A percentile compares a stretch with the other conserved stretches of the same genome.
phyloP scores from a whole-genome alignment of 2,113 vertebrate genomes.

The Periophthalmus modestus region DNA sequence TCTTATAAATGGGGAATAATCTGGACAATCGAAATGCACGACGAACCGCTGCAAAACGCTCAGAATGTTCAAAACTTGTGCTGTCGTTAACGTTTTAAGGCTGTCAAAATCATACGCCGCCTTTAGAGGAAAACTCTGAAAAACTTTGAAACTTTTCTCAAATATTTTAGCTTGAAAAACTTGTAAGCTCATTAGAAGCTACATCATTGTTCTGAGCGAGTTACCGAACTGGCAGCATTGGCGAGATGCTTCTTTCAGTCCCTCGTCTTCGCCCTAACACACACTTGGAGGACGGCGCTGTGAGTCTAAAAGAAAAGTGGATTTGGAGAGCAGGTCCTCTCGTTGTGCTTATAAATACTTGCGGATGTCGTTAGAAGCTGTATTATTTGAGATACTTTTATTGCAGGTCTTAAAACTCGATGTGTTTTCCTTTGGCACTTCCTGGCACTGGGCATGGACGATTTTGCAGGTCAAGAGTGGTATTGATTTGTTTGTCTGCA shows the following conservation, averaged over 20 bases:
- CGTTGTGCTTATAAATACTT: neutral
- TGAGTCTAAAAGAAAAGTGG: slow-evolving; percentile 13
- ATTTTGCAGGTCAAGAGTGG: neutral
- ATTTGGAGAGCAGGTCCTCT: neutral
- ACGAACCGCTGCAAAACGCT: too few species aligned
- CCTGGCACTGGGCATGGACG: neutral
- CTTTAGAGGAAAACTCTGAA: too few species aligned
- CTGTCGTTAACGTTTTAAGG: too few species aligned
- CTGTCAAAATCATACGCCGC: too few species aligned
- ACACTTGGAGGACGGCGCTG: neutral
- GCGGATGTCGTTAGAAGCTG: neutral
- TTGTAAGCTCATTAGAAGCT: neutral
- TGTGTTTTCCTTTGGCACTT: neutral
- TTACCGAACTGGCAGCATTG: neutral
- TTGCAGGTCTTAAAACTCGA: neutral
- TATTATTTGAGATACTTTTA: neutral
- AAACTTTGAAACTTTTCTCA: too few species aligned
- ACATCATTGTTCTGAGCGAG: too few species aligned
- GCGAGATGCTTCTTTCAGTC: slow-evolving; percentile 20
- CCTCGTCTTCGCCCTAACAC: slow-evolving; percentile 21
- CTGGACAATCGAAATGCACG: too few species aligned
- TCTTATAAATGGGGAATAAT: too few species aligned
- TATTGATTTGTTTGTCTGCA: slow-evolving; percentile 1
- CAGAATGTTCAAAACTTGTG: too few species aligned
- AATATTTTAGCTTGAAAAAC: neutral